Percentiles rank a stretch among this genome's conserved stretches.
These are phyloP conservation scores for Tetragonula clypearis DNA, from an alignment of 1,140 invertebrate genomes.

Conservation along the genomic window DNA sequence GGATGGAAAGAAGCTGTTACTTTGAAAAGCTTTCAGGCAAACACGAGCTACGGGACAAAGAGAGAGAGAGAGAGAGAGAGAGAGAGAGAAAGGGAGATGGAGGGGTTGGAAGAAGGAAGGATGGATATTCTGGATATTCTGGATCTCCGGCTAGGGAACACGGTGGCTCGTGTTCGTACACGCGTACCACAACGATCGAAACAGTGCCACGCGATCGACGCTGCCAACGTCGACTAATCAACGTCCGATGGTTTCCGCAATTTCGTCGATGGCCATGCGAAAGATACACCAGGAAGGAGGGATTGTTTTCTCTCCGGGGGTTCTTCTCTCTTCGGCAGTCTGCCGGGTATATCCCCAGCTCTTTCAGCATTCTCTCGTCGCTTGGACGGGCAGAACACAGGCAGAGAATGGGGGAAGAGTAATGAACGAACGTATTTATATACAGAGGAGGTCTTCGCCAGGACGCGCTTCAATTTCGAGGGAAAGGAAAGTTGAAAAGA, in stretches of 20 bases:
- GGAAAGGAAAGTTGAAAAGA: neutral
- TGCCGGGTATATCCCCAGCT: neutral
- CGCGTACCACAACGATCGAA: neutral
- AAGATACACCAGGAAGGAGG: neutral
- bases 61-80: too few species aligned
- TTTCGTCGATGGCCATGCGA: neutral
- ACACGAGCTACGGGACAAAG: neutral
- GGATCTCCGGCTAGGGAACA: neutral
- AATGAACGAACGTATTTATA: neutral
- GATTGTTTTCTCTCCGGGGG: neutral
- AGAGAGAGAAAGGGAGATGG: too few species aligned
- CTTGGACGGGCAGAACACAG: neutral
- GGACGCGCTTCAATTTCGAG: slow-evolving; percentile 26
- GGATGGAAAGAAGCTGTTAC: slow-evolving; percentile 40
- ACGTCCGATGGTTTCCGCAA: neutral
- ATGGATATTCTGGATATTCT: slow-evolving; percentile 3
- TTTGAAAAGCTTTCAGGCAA: slow-evolving; percentile 42
- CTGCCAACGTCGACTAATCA: neutral
- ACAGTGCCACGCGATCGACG: neutral
- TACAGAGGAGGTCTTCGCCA: neutral
- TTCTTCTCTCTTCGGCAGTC: neutral
- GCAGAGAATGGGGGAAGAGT: neutral
- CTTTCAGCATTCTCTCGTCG: neutral
- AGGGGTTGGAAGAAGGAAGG: neutral
- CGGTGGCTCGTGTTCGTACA: neutral